Base-by-base conservation (phyloP, 1,140 invertebrate genomes). In the Teleopsis dalmanni region DNA sequence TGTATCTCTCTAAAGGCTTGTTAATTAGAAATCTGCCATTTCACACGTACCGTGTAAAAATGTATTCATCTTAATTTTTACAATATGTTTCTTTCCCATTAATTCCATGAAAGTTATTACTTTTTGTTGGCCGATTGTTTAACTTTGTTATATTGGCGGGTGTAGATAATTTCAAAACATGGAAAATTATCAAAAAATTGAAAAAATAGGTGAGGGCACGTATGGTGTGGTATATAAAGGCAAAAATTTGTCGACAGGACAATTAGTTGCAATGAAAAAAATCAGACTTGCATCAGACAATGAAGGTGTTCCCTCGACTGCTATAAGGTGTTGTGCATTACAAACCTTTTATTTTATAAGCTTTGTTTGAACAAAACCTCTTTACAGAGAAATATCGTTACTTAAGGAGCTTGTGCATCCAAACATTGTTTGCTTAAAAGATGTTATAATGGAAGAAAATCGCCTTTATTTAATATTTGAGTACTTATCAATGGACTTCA, bases 401-500 rank as follows among this genome's bases (percentile, higher is more conserved):
- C 73, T 98, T 0, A 95, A 94, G 65, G 93, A 96, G 74, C 72
- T 97, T 13, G 79, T 81, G 43, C 94, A 98, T 74, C 83, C 88
- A 5, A 95, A 96, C 67, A 88, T 97, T 65, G 93, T 97, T 9
- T 86, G 83, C 51, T 74, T 96, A 37, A 81, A 91, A 63, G 93
- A 96, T 76, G 91, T 96, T 4, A 70, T 94, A 2, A 88, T 95
- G 83, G 85, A 93, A 70, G 89, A 95, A 65, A 80, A 80, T 26
- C 81, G 85, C 26, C 65, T 98, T 1, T 98, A 95, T 73, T 74
- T 99, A 44, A 93, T 98, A 43, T 99, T 99, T 75, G 97, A 99
- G 71, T 99, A 91, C 73, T 74, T 99, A 0, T 87, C 87, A 5
- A 98, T 98, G 93, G 97, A 99, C 73, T 75, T 99, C 47, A 98